These are phyloP conservation scores for Orthonyx spaldingii DNA, from an alignment of 2,113 vertebrate species.

Conservation along the genomic window DNA sequence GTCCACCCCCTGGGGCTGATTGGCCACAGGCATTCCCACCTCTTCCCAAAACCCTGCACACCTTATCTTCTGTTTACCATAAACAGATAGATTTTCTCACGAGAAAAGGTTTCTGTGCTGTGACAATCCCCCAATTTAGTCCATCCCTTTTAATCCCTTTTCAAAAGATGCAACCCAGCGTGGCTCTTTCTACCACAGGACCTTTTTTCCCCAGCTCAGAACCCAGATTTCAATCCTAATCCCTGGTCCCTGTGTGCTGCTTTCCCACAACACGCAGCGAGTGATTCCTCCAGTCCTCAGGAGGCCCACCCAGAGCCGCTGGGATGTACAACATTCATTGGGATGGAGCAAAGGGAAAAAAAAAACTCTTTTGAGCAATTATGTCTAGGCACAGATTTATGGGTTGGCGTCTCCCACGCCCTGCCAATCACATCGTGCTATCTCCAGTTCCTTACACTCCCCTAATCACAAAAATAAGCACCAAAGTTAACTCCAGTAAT, in stretches of 20 bases:
- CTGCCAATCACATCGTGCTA: slow-evolving; percentile 23
- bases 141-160: not conserved
- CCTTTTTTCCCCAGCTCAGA: not conserved
- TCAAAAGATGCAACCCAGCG: not conserved
- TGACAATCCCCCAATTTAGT: not conserved
- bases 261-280: not conserved
- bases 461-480: slow-evolving; percentile 41
- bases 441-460: not conserved
- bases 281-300: not conserved
- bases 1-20: no score
- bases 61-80: no score
- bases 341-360: not conserved
- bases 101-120: no score
- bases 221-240: not conserved
- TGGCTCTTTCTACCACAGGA: not conserved
- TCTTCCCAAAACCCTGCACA: no score
- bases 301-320: not conserved
- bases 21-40: no score
- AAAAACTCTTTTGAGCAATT: not conserved
- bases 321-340: not conserved
- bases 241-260: not conserved
- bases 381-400: slow-evolving; percentile 28
- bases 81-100: no score
- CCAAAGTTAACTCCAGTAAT: not conserved
- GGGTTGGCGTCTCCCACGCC: slow-evolving; percentile 1